These are phyloP conservation scores for Romanogobio albipinnatus DNA, from an alignment of 2,113 vertebrate species.

Conservation along the genomic window DNA sequence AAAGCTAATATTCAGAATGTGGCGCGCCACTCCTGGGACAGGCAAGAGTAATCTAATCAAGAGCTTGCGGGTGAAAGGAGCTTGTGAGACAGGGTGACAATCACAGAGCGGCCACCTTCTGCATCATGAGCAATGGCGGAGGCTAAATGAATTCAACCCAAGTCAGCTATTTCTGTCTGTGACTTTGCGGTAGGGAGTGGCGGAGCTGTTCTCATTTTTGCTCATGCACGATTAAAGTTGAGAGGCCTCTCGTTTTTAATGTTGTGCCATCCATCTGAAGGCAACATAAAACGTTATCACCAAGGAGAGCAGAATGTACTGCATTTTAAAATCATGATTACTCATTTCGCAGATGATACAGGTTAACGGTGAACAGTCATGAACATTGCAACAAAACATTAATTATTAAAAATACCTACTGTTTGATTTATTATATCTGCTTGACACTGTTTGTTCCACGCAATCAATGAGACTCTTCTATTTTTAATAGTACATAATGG, in stretches of 20 bases:
- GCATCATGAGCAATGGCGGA: slow-evolving; percentile 38
- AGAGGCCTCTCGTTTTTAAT: slow-evolving; percentile 12
- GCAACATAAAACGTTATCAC: slow-evolving; percentile 21
- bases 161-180: slow-evolving; percentile 50
- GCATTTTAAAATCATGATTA: not conserved
- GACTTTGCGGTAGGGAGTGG: slow-evolving; percentile 34
- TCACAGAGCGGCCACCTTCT: slow-evolving; percentile 43
- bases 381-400: not conserved
- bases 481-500: not conserved
- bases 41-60: slow-evolving; percentile 49
- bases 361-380: not conserved
- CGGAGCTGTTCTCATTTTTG: slow-evolving; percentile 44
- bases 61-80: slow-evolving; percentile 12
- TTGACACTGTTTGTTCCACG: not conserved
- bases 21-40: slow-evolving; percentile 37
- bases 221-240: slow-evolving; percentile 28
- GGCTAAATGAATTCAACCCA: slow-evolving; percentile 43
- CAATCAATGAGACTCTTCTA: not conserved
- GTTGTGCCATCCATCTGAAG: slow-evolving; percentile 16
- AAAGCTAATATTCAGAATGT: slow-evolving; percentile 55
- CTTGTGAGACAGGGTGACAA: slow-evolving; percentile 27
- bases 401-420: slow-evolving; percentile 3
- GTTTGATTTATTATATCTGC: not conserved
- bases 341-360: not conserved
- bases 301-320: not conserved